phyloP scores from a whole-genome alignment of 2,797 vertebrate genomes.

The Tragopan temminckii region DNA sequence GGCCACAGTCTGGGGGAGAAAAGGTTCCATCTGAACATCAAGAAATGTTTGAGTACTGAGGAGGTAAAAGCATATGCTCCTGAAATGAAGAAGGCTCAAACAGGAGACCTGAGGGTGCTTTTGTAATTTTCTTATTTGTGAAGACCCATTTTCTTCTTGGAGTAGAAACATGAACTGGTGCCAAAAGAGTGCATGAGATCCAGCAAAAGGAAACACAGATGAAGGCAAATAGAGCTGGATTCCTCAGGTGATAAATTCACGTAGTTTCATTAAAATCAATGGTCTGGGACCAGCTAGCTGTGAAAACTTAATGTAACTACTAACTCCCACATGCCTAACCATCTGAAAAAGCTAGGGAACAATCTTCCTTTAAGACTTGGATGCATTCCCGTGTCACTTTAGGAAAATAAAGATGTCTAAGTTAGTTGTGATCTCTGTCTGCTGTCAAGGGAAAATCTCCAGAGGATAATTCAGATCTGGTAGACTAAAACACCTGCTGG shows the following conservation, averaged over 20 bases:
- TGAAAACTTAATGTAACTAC: conserved; percentile 3
- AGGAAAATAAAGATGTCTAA: conserved; percentile 6
- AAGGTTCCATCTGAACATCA: background rate
- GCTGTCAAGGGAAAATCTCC: background rate
- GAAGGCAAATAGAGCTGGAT: background rate
- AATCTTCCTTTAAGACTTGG: background rate
- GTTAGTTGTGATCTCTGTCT: background rate
- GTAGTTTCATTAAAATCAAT: conserved; percentile 24
- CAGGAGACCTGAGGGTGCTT: background rate
- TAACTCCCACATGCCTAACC: background rate
- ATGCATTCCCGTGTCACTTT: background rate
- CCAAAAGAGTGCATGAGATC: background rate
- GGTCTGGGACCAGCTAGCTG: background rate
- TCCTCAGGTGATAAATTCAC: background rate
- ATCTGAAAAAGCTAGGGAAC: background rate
- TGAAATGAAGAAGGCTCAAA: background rate
- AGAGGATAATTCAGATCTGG: background rate
- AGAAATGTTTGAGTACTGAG: background rate
- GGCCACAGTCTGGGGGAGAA: background rate
- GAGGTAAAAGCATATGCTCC: background rate
- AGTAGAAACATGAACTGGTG: background rate
- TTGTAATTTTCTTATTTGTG: background rate
- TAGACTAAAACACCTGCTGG: background rate
- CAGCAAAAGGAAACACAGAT: background rate
- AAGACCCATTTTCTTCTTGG: background rate